Percentiles rank a stretch among this genome's conserved stretches.
These are phyloP conservation scores for Phrynocephalus versicolor DNA, from an alignment of 2,113 vertebrate species.

Conservation along the genomic window DNA sequence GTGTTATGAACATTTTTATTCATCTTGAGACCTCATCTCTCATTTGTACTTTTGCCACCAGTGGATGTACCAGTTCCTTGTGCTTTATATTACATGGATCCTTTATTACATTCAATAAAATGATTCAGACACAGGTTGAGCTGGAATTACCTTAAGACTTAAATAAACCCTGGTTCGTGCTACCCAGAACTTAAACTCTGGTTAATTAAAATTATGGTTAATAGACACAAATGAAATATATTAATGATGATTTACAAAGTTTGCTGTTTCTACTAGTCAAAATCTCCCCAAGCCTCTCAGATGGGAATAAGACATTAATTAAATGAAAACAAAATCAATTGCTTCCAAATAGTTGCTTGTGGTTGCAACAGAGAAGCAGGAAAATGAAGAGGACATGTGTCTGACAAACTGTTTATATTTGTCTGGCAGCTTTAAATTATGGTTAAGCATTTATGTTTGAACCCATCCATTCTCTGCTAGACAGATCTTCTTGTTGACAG, in stretches of 20 bases:
- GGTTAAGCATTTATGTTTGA: not conserved
- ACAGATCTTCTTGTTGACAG: not conserved
- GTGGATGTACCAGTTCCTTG: no score
- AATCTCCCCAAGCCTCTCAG: not conserved
- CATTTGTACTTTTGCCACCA: no score
- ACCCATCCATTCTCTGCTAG: not conserved
- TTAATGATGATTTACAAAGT: not conserved
- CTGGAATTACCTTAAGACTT: not conserved
- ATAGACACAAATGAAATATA: not conserved
- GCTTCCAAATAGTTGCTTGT: not conserved
- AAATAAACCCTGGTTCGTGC: not conserved
- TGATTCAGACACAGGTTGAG: not conserved
- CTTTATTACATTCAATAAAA: not conserved
- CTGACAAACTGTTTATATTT: not conserved
- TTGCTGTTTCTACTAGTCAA: not conserved
- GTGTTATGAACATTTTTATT: no score
- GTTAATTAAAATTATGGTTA: not conserved
- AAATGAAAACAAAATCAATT: not conserved
- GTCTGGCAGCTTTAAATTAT: not conserved
- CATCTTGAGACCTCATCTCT: no score
- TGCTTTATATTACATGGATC: not conserved
- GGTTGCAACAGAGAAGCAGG: not conserved
- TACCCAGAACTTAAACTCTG: not conserved
- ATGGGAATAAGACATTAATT: not conserved
- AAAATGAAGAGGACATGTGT: not conserved